phyloP scores from a whole-genome alignment of 2,888 invertebrate genomes.

The Phrixothrix hirtus region DNA sequence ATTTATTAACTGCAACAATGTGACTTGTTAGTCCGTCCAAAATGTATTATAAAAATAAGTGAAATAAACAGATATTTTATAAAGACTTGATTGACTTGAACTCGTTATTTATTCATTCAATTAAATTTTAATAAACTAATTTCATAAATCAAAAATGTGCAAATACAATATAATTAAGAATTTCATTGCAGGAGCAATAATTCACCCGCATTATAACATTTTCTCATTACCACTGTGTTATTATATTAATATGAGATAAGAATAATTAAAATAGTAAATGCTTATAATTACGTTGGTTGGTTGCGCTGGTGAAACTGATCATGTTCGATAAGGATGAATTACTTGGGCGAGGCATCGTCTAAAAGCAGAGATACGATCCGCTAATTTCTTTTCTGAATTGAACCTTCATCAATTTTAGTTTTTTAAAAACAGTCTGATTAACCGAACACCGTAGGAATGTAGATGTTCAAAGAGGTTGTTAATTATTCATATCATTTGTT shows the following conservation, averaged over 20 bases:
- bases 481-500: too few species aligned
- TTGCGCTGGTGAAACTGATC: slow-evolving; percentile 47
- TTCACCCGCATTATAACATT: slow-evolving; percentile 42
- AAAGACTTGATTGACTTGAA: too few species aligned
- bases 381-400: too few species aligned
- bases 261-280: slow-evolving; percentile 55
- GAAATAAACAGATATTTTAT: slow-evolving; percentile 18
- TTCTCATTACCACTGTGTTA: slow-evolving; percentile 51
- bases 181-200: slow-evolving; percentile 34
- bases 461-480: too few species aligned
- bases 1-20: too few species aligned
- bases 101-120: not conserved
- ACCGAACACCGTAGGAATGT: too few species aligned
- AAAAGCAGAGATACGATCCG: too few species aligned
- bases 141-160: slow-evolving; percentile 17
- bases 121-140: slow-evolving; percentile 6
- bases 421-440: too few species aligned
- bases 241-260: slow-evolving; percentile 54
- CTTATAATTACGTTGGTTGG: slow-evolving; percentile 50
- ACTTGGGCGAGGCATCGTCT: slow-evolving; percentile 50
- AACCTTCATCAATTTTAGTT: too few species aligned
- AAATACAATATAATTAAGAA: slow-evolving; percentile 40
- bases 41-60: slow-evolving; percentile 6
- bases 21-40: too few species aligned
- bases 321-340: slow-evolving; percentile 50